Conservation (phyloP, 1,140 invertebrate genomes). For the Zaprionus lachaisei region DNA sequence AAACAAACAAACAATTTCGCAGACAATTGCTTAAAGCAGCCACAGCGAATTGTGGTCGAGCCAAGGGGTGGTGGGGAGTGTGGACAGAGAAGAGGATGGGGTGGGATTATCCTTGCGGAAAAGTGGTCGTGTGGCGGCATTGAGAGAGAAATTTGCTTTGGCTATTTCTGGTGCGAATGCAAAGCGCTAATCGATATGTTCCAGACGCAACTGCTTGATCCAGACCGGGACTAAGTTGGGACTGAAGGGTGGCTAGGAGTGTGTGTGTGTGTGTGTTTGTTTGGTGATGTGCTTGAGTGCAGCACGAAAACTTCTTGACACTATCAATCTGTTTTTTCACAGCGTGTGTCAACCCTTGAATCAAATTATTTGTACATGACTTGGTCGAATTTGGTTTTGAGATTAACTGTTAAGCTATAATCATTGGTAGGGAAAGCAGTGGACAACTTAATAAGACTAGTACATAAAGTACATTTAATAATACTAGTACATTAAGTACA, state of each 20-base stretch:
- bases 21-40: constrained; percentile 72
- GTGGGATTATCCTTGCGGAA: constrained; percentile 72
- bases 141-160: constrained; percentile 57
- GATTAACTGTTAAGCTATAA: constrained; percentile 33
- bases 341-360: constrained; percentile 56
- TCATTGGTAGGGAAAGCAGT: neutral
- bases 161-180: constrained; percentile 60
- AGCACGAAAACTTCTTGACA: constrained; percentile 57
- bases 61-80: constrained; percentile 5
- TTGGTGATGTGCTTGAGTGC: constrained; percentile 41
- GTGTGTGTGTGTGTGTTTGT: constrained; percentile 6
- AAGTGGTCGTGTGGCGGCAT: constrained; percentile 60
- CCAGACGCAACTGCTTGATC: constrained; percentile 58
- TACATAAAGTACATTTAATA: neutral
- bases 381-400: constrained; percentile 32
- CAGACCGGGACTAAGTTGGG: neutral
- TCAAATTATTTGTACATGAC: constrained; percentile 46
- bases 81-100: constrained; percentile 16
- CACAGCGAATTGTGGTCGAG: constrained; percentile 65
- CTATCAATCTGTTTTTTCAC: constrained; percentile 72
- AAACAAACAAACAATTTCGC: constrained; percentile 81
- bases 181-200: constrained; percentile 75
- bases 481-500: neutral
- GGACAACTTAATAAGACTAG: neutral
- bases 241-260: constrained; percentile 17